These are phyloP conservation scores for Sinocyclocheilus anophthalmus DNA, from an alignment of 2,113 vertebrate species.

Conservation along the genomic window DNA sequence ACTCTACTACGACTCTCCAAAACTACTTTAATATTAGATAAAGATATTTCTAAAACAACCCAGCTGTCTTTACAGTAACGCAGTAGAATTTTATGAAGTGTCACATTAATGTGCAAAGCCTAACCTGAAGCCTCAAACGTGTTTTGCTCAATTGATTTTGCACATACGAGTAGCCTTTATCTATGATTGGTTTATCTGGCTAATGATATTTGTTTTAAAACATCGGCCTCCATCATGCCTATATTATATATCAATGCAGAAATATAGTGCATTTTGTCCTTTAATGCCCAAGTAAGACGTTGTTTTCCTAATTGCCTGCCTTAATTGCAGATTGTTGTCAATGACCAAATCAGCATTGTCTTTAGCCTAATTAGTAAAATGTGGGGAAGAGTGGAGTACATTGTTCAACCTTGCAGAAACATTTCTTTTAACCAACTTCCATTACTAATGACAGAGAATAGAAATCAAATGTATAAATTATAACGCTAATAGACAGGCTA, in stretches of 20 bases:
- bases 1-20: neutral
- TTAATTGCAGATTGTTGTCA: slow-evolving; percentile 39
- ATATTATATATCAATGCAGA: slow-evolving; percentile 17
- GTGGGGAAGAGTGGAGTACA: neutral
- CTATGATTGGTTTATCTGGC: slow-evolving; percentile 44
- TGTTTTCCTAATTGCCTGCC: slow-evolving; percentile 42
- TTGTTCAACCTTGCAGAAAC: neutral
- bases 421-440: slow-evolving; percentile 32
- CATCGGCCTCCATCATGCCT: slow-evolving; percentile 37
- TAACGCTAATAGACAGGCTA: slow-evolving; percentile 28
- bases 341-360: slow-evolving; percentile 27
- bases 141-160: slow-evolving; percentile 37
- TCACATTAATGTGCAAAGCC: slow-evolving; percentile 28
- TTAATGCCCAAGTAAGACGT: slow-evolving; percentile 9
- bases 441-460: neutral
- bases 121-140: slow-evolving; percentile 38
- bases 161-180: slow-evolving; percentile 40
- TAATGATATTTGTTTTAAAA: slow-evolving; percentile 29
- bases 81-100: slow-evolving; percentile 38
- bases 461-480: neutral
- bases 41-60: slow-evolving; percentile 24
- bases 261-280: slow-evolving; percentile 7
- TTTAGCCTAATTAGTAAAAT: slow-evolving; percentile 32
- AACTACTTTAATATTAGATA: neutral
- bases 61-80: slow-evolving; percentile 15